These are phyloP conservation scores for Drosophila nr. perissopoda DNA, from an alignment of 2,888 invertebrate species.

Conservation along the genomic window DNA sequence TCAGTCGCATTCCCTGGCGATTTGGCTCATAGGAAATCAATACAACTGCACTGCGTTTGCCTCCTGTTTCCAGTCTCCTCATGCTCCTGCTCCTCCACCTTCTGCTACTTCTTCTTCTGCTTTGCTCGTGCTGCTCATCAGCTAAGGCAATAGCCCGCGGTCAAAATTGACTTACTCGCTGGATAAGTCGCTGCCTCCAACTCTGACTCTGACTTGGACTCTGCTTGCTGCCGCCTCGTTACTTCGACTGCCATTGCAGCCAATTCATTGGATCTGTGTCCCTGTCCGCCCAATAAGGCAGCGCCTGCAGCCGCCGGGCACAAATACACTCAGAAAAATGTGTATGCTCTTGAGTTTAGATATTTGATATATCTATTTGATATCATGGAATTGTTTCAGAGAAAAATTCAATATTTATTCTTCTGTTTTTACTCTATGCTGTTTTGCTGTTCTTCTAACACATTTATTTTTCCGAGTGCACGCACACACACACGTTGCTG, in stretches of 20 bases:
- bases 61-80: constrained; percentile 6
- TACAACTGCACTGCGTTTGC: constrained; percentile 69
- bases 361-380: neutral
- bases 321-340: constrained; percentile 1
- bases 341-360: neutral
- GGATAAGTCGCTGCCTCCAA: constrained; percentile 33
- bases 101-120: constrained; percentile 11
- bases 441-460: neutral
- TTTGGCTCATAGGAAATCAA: constrained; percentile 71
- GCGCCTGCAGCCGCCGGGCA: constrained; percentile 54
- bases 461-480: neutral
- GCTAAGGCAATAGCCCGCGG: constrained; percentile 80
- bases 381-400: neutral
- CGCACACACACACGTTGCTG: neutral
- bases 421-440: neutral
- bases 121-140: constrained; percentile 62
- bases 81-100: neutral
- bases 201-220: constrained; percentile 28
- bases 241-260: constrained; percentile 55
- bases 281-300: constrained; percentile 50
- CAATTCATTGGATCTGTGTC: constrained; percentile 44
- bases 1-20: constrained; percentile 51
- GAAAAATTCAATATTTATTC: neutral
- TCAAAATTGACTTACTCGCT: constrained; percentile 71
- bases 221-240: constrained; percentile 53